Conservation (phyloP, 1,140 invertebrate genomes). For the Lordiphosa stackelbergi region DNA sequence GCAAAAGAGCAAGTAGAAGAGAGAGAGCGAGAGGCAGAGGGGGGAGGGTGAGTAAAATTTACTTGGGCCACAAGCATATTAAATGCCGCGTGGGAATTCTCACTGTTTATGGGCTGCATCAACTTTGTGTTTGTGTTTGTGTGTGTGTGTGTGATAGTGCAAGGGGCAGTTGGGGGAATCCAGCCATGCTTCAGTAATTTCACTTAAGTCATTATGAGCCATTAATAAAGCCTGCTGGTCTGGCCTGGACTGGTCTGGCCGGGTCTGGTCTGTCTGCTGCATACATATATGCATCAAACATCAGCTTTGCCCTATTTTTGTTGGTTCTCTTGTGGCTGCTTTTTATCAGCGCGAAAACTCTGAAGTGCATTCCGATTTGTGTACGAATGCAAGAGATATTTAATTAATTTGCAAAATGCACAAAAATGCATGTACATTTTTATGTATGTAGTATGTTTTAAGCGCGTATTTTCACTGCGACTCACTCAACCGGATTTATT, state of each 20-base stretch:
- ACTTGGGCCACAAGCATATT: slow-evolving; percentile 73
- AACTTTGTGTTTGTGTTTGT: slow-evolving; percentile 1
- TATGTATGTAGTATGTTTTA: slow-evolving; percentile 5
- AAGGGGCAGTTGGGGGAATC: neutral
- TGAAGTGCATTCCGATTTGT: slow-evolving; percentile 38
- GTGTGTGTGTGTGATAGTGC: neutral
- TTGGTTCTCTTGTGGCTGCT: slow-evolving; percentile 37
- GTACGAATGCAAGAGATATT: slow-evolving; percentile 25
- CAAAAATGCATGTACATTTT: slow-evolving; percentile 4
- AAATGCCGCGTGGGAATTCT: slow-evolving; percentile 75
- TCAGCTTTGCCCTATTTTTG: slow-evolving; percentile 13
- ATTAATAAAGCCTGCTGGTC: slow-evolving; percentile 65
- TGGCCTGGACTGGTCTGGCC: slow-evolving; percentile 9
- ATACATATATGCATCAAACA: too few relatives aligned
- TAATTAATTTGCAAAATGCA: slow-evolving; percentile 40
- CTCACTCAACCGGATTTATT: slow-evolving; percentile 5
- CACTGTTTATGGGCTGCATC: slow-evolving; percentile 65
- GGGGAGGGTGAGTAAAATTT: slow-evolving; percentile 37
- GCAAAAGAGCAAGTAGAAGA: slow-evolving; percentile 25
- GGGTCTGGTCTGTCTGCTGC: slow-evolving; percentile 2
- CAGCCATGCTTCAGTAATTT: slow-evolving; percentile 69
- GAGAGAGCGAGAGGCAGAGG: neutral
- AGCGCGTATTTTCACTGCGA: neutral
- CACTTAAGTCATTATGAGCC: slow-evolving; percentile 75
- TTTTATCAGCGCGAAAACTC: slow-evolving; percentile 44